Base-by-base conservation (phyloP, 2,888 invertebrate genomes). In the Drosophila phalerata region DNA sequence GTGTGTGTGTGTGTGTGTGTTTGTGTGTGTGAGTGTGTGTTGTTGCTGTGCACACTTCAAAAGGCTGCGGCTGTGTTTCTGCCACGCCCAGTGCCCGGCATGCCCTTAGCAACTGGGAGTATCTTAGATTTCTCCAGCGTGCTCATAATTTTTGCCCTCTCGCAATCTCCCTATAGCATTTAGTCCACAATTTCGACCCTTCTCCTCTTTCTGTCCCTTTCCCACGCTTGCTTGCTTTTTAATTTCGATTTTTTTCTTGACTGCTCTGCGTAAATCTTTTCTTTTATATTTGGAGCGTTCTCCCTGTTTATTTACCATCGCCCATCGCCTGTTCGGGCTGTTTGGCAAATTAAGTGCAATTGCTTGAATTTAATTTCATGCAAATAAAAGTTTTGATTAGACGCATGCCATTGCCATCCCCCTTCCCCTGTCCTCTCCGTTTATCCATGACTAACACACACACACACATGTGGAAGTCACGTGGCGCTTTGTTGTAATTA, bases 321-420 rank as follows among this genome's bases (percentile, higher is more conserved):
- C 72, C 49, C 58, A 65, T 62, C 80, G 76, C 71, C 76, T 64
- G 77, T 62, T 77, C 52, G 61, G 73, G 72, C 79, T 89, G 86
- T 83, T 88, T 77, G 76, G 77, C 76, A 90, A 90, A 91, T 91
- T 89, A 90, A 91, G 90, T 91, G 90, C 91, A 91, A 90, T 90
- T 91, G 90, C 90, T 91, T 81, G 91, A 91, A 91, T 89, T 88
- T 88, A 91, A 90, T 90, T 90, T 90, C 90, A 90, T 88, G 91
- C 90, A 90, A 91, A 90, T 91, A 91, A 91, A 90, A 91, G 90
- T 90, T 90, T 90, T 90, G 90, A 86, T 86, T 86, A 86, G 90
- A 88, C 84, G 87, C 74, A 79, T 60, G 48, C 51, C 64, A 58
- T 32, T 48, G 69, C 45, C 49, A 47, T 45, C 53, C 32, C 48